A percentile compares a stretch with the other conserved stretches of the same genome.
phyloP scores from a whole-genome alignment of 2,797 vertebrate genomes.

The Clarias fuscus region DNA sequence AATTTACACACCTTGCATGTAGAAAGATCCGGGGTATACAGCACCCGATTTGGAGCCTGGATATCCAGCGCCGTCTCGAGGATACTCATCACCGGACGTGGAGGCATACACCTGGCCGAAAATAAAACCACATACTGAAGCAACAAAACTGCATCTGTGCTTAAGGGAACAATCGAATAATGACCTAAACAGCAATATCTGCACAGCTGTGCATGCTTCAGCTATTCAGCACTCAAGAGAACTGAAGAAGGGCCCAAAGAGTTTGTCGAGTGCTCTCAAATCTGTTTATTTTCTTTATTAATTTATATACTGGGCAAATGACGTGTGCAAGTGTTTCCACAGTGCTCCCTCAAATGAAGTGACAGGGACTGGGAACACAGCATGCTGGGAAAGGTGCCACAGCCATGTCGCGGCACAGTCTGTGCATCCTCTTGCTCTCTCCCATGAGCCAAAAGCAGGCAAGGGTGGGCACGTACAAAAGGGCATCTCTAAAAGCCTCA shows the following conservation, averaged over 20 bases:
- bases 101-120: conserved; percentile 88
- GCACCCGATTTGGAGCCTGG: conserved; percentile 84
- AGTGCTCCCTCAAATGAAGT: conserved; percentile 57
- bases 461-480: conserved; percentile 52
- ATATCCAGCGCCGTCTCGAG: conserved; percentile 85
- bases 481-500: conserved; percentile 43
- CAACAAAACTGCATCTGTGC: conserved; percentile 27
- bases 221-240: conserved; percentile 31
- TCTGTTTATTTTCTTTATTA: conserved; percentile 40
- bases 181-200: conserved; percentile 25
- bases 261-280: conserved; percentile 12
- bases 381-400: conserved; percentile 77
- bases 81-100: conserved; percentile 92
- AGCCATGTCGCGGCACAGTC: conserved; percentile 75
- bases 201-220: conserved; percentile 43
- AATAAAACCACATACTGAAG: conserved; percentile 48
- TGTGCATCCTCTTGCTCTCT: conserved; percentile 73
- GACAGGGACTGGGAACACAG: conserved; percentile 55
- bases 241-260: conserved; percentile 24
- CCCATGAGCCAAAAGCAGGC: conserved; percentile 75
- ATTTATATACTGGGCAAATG: conserved; percentile 50
- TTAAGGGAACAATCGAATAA: conserved; percentile 27
- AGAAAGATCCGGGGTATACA: conserved; percentile 91
- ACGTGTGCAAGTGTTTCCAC: conserved; percentile 57
- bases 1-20: conserved; percentile 82